A percentile compares a stretch with the other conserved stretches of the same genome.
phyloP scores from a whole-genome alignment of 53 echinoderm and acorn worm species.

The Henricia sp. region DNA sequence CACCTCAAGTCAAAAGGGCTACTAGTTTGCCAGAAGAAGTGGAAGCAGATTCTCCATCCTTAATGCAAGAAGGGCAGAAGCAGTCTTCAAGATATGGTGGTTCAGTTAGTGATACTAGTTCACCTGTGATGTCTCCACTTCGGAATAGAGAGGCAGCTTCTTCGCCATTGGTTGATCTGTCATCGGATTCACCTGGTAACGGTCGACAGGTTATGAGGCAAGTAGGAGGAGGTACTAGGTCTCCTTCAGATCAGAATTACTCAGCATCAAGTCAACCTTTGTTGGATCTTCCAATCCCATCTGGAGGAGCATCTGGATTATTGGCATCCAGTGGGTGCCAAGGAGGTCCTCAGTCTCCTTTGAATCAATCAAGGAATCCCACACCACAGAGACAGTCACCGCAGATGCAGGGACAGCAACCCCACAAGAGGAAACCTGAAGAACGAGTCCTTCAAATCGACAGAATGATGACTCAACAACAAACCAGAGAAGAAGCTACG shows the following conservation, averaged over 20 bases:
- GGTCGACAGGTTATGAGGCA: no score
- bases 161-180: background rate
- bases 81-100: background rate
- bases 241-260: no score
- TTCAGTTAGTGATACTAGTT: no score
- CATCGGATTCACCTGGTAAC: background rate
- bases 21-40: background rate
- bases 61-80: background rate
- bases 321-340: no score
- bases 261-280: no score
- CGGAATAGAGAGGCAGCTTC: background rate
- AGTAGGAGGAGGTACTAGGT: no score
- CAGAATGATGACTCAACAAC: background rate
- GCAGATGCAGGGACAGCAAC: background rate
- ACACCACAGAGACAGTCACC: no score
- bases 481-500: constrained; percentile 21
- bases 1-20: background rate
- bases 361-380: no score
- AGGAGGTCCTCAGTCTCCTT: no score
- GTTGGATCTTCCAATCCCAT: no score
- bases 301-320: no score
- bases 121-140: background rate
- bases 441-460: background rate
- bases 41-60: constrained; percentile 21
- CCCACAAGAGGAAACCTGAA: background rate